Conservation (phyloP, 2,888 invertebrate species). For the Odontothrips loti region DNA sequence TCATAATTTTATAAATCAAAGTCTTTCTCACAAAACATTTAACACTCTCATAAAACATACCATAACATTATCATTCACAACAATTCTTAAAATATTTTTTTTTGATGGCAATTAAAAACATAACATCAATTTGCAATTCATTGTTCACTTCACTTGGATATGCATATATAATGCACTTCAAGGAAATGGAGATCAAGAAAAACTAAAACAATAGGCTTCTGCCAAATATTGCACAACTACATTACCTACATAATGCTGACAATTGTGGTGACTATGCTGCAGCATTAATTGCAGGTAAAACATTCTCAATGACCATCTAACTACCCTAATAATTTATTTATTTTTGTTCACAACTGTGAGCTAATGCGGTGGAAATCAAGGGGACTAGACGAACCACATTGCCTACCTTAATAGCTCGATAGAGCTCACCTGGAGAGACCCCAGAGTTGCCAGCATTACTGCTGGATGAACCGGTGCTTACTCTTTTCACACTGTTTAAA, state of each 20-base stretch:
- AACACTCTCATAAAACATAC: not conserved
- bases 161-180: not conserved
- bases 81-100: not conserved
- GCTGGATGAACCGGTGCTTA: not conserved
- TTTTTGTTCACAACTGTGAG: not conserved
- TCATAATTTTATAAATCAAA: not conserved
- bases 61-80: not conserved
- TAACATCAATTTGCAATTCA: no score
- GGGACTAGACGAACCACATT: constrained; percentile 42
- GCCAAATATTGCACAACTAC: not conserved
- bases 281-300: not conserved
- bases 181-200: not conserved
- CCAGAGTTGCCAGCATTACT: no score
- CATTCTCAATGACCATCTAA: not conserved
- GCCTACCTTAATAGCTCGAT: constrained; percentile 43
- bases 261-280: not conserved
- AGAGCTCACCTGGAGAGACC: constrained; percentile 39
- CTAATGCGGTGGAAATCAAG: not conserved
- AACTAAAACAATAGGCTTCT: not conserved
- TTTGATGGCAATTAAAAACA: no score
- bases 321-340: not conserved
- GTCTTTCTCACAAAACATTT: not conserved
- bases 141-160: no score
- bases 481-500: not conserved
- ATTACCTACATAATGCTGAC: not conserved